phyloP scores from a whole-genome alignment of 2,113 vertebrate genomes.

The Lamprotornis superbus region DNA sequence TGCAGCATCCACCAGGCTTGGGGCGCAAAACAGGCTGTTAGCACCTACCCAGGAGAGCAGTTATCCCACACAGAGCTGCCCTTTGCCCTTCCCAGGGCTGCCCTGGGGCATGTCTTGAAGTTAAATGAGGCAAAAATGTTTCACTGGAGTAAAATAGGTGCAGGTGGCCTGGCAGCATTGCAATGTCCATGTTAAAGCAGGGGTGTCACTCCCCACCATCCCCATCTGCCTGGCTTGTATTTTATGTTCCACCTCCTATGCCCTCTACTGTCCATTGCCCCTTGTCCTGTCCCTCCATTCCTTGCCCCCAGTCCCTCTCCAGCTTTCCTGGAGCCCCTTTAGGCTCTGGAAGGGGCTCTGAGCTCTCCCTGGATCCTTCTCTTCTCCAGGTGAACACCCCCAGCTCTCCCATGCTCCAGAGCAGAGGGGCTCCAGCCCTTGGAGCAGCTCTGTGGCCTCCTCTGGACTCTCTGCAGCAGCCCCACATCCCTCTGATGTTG shows the following conservation, averaged over 20 bases:
- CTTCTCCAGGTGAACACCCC: not conserved
- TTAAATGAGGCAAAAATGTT: not conserved
- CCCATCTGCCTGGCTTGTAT: not conserved
- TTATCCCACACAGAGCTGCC: not conserved
- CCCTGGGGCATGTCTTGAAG: fast-evolving
- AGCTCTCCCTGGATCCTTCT: fast-evolving
- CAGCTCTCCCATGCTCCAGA: not conserved
- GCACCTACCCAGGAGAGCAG: not conserved
- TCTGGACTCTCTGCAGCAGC: not conserved
- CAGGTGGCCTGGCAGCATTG: fast-evolving
- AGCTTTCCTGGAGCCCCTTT: not conserved
- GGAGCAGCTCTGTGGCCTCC: fast-evolving
- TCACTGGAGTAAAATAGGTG: not conserved
- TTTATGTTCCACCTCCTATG: not conserved
- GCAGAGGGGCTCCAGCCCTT: not conserved
- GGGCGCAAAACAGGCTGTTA: not conserved
- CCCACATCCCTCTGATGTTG: not conserved
- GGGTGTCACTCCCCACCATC: not conserved
- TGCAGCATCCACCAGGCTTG: not conserved
- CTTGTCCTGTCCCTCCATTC: not conserved
- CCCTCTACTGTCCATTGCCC: not conserved
- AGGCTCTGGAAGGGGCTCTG: not conserved
- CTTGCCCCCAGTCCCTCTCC: not conserved
- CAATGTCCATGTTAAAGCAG: not conserved
- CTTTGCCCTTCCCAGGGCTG: not conserved